Conservation (phyloP, 2,888 invertebrate species). For the Anaspis maculata region DNA sequence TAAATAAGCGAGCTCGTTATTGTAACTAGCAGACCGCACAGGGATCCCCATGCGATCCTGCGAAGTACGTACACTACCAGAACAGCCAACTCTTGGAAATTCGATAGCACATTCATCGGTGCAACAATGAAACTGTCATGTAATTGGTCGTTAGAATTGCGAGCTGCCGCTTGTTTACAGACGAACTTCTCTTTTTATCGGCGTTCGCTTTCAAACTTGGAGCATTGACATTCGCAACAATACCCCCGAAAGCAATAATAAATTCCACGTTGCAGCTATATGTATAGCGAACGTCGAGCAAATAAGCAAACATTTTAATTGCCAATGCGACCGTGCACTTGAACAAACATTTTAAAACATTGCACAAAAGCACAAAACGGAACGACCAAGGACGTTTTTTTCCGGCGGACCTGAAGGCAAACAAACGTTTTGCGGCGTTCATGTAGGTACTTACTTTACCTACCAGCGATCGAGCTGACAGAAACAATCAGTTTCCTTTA, state of each 20-base stretch:
- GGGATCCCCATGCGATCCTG: no score
- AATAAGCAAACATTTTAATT: slow-evolving; percentile 10
- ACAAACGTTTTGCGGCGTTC: no score
- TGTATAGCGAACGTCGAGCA: no score
- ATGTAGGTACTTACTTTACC: no score
- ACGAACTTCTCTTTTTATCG: slow-evolving; percentile 18
- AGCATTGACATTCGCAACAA: slow-evolving; percentile 16
- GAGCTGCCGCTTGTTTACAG: slow-evolving; percentile 21
- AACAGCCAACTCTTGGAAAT: slow-evolving; percentile 22
- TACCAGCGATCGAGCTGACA: no score
- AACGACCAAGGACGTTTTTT: no score
- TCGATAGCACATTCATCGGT: slow-evolving; percentile 29
- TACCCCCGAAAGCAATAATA: slow-evolving; percentile 12
- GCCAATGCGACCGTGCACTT: slow-evolving; percentile 5
- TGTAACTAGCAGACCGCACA: slow-evolving; percentile 29
- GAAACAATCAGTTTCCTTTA: no score
- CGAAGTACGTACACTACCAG: no score
- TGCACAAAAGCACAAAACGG: no score
- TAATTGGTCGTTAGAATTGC: slow-evolving; percentile 29
- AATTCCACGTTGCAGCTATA: slow-evolving; percentile 7
- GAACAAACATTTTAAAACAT: slow-evolving; percentile 7
- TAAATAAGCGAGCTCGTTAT: slow-evolving; percentile 32
- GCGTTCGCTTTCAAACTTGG: slow-evolving; percentile 15
- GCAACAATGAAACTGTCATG: slow-evolving; percentile 27
- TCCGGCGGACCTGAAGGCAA: no score